A percentile compares a stretch with the other conserved stretches of the same genome.
Conservation (phyloP, 2,888 invertebrate genomes). For the Rutpela maculata region DNA sequence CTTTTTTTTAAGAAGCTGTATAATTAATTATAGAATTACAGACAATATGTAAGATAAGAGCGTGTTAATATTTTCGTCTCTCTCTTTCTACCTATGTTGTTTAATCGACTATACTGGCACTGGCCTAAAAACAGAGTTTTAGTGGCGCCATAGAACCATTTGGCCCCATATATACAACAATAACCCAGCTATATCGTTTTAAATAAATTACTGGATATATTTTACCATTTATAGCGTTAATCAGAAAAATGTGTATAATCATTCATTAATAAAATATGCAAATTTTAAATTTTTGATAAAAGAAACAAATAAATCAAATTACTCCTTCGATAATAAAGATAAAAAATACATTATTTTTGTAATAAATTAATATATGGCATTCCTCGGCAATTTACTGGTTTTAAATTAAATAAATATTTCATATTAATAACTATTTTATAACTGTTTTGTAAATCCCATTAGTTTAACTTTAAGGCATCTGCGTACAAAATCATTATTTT, state of each 20-base stretch:
- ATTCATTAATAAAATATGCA: conserved; percentile 7
- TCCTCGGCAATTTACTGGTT: not conserved
- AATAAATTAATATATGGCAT: not conserved
- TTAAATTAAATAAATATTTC: not conserved
- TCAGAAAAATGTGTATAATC: not conserved
- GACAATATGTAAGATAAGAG: too few relatives aligned
- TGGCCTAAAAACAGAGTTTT: not conserved
- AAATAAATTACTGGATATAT: conserved; percentile 1
- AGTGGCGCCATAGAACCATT: not conserved
- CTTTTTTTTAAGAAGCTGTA: too few relatives aligned
- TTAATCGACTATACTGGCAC: too few relatives aligned
- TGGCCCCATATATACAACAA: not conserved
- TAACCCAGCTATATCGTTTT: not conserved
- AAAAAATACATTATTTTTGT: conserved; percentile 1
- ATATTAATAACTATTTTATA: not conserved
- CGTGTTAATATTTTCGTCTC: too few relatives aligned
- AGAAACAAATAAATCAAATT: not conserved
- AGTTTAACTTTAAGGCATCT: not conserved
- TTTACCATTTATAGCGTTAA: not conserved
- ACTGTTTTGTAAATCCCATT: not conserved
- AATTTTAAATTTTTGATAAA: not conserved
- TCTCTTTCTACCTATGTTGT: too few relatives aligned
- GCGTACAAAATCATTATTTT: not conserved
- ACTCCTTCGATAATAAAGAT: not conserved
- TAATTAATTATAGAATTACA: too few relatives aligned